These are phyloP conservation scores for Tachysurus vachellii DNA, from an alignment of 2,113 vertebrate species.

Conservation along the genomic window DNA sequence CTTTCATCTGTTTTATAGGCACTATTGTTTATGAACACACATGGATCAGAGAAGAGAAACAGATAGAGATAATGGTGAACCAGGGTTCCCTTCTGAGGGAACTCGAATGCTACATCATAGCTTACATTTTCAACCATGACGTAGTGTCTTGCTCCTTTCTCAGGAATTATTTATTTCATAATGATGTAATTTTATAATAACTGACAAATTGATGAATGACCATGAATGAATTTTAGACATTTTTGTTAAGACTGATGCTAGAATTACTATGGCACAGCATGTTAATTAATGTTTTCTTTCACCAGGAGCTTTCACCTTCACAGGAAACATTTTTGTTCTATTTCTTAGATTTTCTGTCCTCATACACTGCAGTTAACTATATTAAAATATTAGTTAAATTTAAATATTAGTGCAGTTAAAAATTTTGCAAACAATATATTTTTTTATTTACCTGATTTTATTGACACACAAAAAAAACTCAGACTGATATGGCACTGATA, in stretches of 20 bases:
- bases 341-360: not conserved
- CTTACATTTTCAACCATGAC: too few species aligned
- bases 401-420: too few species aligned
- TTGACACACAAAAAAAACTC: not conserved
- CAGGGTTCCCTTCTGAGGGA: not conserved
- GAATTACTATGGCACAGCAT: not conserved
- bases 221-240: not conserved
- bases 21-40: not conserved
- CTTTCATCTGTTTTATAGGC: not conserved
- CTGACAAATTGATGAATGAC: not conserved
- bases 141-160: too few species aligned
- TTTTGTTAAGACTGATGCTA: not conserved
- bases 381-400: too few species aligned
- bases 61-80: not conserved
- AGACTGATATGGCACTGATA: slow-evolving; percentile 13
- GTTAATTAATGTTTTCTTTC: not conserved
- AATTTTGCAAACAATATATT: not conserved
- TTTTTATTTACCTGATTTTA: not conserved
- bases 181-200: not conserved
- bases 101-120: too few species aligned
- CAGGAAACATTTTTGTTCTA: not conserved
- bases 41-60: not conserved
- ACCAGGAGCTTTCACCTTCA: not conserved
- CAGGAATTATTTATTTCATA: not conserved
- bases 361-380: not conserved